Evolutionary conservation across 2,113 vertebrate species (phyloP).

Genomic region (Chaenocephalus aceratus): DNA sequence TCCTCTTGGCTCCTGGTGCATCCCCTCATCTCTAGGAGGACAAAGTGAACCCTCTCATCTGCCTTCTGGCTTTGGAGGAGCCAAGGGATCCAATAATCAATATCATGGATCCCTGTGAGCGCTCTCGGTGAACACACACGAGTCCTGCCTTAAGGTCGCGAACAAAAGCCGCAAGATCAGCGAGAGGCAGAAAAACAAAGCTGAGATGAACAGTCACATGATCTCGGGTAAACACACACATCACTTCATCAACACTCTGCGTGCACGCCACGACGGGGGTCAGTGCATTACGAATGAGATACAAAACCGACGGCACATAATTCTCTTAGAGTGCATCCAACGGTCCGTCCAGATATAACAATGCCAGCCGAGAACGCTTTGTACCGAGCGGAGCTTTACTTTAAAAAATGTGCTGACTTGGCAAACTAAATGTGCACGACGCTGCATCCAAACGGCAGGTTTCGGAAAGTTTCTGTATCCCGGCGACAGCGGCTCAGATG

Average conservation of each 20-base stretch:
- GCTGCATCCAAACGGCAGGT: background rate
- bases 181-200: slow-evolving; percentile 3
- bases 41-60: background rate
- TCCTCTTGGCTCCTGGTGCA: slow-evolving; percentile 44
- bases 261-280: background rate
- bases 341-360: no score
- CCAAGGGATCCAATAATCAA: slow-evolving; percentile 6
- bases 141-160: slow-evolving; percentile 26
- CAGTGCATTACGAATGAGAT: background rate
- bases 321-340: slow-evolving; percentile 7
- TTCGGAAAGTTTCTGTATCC: background rate
- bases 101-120: slow-evolving; percentile 38
- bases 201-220: background rate
- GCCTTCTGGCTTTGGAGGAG: background rate
- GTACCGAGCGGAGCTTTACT: background rate
- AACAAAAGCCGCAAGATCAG: slow-evolving; percentile 47
- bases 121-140: slow-evolving; percentile 21
- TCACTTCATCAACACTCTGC: slow-evolving; percentile 18
- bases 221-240: background rate
- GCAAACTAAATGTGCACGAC: slow-evolving; percentile 11
- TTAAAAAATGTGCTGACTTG: slow-evolving; percentile 33
- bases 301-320: slow-evolving; percentile 2
- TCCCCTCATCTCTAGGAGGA: slow-evolving; percentile 4
- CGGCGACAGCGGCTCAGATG: slow-evolving; percentile 16
- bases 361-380: slow-evolving; percentile 2